Conservation (phyloP, 2,797 vertebrate species). For the Phrynocephalus vlangalii region DNA sequence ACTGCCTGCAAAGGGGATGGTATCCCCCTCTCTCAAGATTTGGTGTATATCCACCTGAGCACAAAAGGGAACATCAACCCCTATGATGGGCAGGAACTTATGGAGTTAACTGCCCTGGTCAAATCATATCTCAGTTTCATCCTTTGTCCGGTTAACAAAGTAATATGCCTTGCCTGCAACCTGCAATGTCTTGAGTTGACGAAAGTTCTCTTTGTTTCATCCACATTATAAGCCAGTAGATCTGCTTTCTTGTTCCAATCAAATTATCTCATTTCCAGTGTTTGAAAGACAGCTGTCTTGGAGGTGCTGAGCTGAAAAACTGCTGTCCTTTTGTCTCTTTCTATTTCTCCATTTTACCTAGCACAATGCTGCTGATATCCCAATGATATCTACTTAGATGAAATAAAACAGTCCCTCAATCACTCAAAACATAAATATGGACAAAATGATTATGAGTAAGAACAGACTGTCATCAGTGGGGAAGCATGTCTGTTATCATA, state of each 20-base stretch:
- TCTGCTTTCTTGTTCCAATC: not conserved
- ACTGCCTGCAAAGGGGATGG: not conserved
- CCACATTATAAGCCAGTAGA: not conserved
- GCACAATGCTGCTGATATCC: constrained; percentile 21
- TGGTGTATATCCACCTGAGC: not conserved
- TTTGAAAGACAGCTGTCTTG: not conserved
- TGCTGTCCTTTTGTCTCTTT: not conserved
- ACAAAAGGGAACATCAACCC: not conserved
- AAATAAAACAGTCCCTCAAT: constrained; percentile 28
- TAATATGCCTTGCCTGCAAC: not conserved
- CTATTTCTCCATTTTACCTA: not conserved
- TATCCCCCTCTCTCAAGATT: not conserved
- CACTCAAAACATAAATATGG: constrained; percentile 20
- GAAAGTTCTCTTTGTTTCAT: constrained; percentile 13
- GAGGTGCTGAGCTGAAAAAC: constrained; percentile 7
- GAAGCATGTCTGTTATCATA: not conserved
- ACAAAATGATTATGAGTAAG: constrained; percentile 24
- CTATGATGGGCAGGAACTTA: not conserved
- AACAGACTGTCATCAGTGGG: constrained; percentile 4
- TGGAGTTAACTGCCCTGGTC: not conserved
- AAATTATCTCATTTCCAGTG: constrained; percentile 1
- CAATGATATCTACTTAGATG: not conserved
- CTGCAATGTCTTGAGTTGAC: not conserved
- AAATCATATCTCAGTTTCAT: not conserved
- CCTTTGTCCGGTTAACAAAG: not conserved